Evolutionary conservation across 2,888 invertebrate genomes (phyloP).

Genomic region (Thecophora atra): DNA sequence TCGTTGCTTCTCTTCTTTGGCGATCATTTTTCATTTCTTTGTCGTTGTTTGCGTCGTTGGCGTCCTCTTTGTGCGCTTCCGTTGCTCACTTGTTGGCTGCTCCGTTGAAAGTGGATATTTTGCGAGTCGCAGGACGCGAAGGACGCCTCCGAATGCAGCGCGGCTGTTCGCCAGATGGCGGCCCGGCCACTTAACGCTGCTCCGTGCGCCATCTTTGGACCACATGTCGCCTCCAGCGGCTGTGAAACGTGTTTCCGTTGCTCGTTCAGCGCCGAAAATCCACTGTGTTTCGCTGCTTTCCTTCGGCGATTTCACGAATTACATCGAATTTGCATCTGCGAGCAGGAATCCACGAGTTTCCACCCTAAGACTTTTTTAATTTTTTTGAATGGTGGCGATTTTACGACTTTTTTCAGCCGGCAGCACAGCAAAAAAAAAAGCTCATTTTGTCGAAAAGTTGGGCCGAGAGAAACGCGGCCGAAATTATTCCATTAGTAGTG

Average conservation of each 20-base stretch:
- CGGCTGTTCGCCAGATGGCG: slow-evolving; percentile 26
- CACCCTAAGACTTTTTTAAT: slow-evolving; percentile 26
- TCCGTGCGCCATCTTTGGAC: slow-evolving; percentile 23
- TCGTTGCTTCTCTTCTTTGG: no score
- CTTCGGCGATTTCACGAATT: no score
- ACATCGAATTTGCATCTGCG: no score
- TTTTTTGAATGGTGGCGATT: slow-evolving; percentile 25
- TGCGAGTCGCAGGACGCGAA: no score
- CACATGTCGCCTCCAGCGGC: slow-evolving; percentile 7
- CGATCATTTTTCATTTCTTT: no score
- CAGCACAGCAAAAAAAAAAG: slow-evolving; percentile 34
- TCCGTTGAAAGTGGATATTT: no score
- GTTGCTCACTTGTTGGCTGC: no score
- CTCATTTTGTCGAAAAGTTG: slow-evolving; percentile 9
- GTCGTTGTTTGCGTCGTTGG: not conserved
- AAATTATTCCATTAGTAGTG: slow-evolving; percentile 50
- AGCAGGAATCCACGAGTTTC: not conserved
- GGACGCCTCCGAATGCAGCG: not conserved
- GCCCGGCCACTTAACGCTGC: not conserved
- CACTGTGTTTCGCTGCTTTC: not conserved
- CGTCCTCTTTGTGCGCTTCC: no score
- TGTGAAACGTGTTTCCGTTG: not conserved
- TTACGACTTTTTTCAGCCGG: not conserved
- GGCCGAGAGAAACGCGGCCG: slow-evolving; percentile 18
- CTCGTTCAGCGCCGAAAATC: no score